Evolutionary conservation across 2,888 invertebrate genomes (phyloP).

Genomic region (Sinohyriopsis cumingii): DNA sequence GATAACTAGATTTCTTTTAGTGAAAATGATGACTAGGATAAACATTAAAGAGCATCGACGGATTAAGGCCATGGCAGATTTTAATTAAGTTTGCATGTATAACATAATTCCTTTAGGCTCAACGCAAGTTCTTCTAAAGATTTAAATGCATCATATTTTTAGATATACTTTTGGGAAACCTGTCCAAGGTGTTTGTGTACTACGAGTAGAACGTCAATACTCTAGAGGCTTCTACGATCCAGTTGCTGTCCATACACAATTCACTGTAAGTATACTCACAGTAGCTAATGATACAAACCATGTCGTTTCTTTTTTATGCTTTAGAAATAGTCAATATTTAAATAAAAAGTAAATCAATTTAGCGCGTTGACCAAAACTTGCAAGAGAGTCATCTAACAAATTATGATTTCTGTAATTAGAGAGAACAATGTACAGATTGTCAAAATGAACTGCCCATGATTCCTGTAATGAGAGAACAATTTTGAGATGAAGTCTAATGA

Average conservation of each 20-base stretch:
- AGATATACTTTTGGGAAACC: slow-evolving; percentile 61
- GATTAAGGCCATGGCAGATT: not conserved
- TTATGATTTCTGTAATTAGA: too few relatives aligned
- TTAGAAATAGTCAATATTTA: too few relatives aligned
- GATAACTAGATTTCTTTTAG: too few relatives aligned
- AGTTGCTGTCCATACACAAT: slow-evolving; percentile 13
- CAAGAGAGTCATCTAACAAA: too few relatives aligned
- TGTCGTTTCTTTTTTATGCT: not conserved
- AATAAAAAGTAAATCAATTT: too few relatives aligned
- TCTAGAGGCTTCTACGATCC: slow-evolving; percentile 15
- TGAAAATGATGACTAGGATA: too few relatives aligned
- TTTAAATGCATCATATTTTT: not conserved
- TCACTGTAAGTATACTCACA: slow-evolving; percentile 4
- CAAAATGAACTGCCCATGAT: too few relatives aligned
- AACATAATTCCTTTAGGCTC: not conserved
- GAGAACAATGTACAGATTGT: too few relatives aligned
- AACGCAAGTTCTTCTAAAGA: not conserved
- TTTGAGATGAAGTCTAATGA: too few relatives aligned
- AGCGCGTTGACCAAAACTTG: too few relatives aligned
- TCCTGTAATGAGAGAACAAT: too few relatives aligned
- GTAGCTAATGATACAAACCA: not conserved
- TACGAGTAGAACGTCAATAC: slow-evolving; percentile 28
- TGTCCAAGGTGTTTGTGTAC: slow-evolving; percentile 47
- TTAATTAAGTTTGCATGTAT: too few relatives aligned
- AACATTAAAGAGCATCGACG: not conserved